Evolutionary conservation across 2,888 invertebrate species (phyloP).

Genomic region (Megamerina dolium): DNA sequence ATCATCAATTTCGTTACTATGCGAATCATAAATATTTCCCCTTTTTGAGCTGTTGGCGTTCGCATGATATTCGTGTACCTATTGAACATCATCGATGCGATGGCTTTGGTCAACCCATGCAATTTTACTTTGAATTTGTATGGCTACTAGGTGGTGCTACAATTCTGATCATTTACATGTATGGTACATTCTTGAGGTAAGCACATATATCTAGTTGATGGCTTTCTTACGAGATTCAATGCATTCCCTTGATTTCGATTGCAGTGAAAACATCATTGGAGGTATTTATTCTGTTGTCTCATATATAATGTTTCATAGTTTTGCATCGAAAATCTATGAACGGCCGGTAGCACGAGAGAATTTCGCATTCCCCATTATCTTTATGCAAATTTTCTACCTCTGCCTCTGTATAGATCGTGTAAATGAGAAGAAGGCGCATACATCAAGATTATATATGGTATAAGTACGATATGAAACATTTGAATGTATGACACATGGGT

Average conservation of each 20-base stretch:
- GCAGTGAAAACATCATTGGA: slow-evolving; percentile 64
- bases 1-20: slow-evolving; percentile 30
- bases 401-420: slow-evolving; percentile 52
- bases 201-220: slow-evolving; percentile 4
- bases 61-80: slow-evolving; percentile 21
- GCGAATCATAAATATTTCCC: slow-evolving; percentile 27
- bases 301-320: slow-evolving; percentile 77
- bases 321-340: slow-evolving; percentile 80
- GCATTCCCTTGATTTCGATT: slow-evolving; percentile 3
- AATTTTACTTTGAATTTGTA: slow-evolving; percentile 74
- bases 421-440: slow-evolving; percentile 29
- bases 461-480: too few species aligned
- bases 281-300: slow-evolving; percentile 65
- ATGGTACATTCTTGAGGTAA: slow-evolving; percentile 62
- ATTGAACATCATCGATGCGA: slow-evolving; percentile 53
- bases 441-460: slow-evolving; percentile 28
- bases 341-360: slow-evolving; percentile 81
- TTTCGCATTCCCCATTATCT: slow-evolving; percentile 74
- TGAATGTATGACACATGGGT: too few species aligned
- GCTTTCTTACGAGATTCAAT: background rate
- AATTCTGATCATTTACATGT: slow-evolving; percentile 60
- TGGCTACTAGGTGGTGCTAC: slow-evolving; percentile 72
- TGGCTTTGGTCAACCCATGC: slow-evolving; percentile 72
- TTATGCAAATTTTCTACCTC: slow-evolving; percentile 66
- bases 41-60: slow-evolving; percentile 28